These are phyloP conservation scores for Drosophila affinis DNA, from an alignment of 2,888 invertebrate species.

Conservation along the genomic window DNA sequence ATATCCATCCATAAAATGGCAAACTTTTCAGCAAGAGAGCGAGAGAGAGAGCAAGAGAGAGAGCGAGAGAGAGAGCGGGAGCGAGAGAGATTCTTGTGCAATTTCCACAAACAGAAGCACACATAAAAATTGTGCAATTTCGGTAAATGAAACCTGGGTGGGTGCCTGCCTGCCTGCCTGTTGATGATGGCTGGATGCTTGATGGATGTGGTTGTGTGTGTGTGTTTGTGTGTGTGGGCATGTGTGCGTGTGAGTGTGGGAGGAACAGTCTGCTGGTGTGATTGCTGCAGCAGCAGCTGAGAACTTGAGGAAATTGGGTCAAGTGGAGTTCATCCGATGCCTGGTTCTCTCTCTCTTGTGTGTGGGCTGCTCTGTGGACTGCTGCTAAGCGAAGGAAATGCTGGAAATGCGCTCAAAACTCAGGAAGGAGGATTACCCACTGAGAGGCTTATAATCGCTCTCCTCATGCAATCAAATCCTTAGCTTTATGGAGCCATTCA, in stretches of 20 bases:
- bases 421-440: conserved; percentile 13
- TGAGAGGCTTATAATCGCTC: conserved; percentile 14
- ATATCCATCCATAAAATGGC: conserved; percentile 31
- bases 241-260: conserved; percentile 21
- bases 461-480: conserved; percentile 1
- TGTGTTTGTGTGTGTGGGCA: neutral
- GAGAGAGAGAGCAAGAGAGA: neutral
- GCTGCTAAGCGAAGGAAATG: conserved; percentile 7
- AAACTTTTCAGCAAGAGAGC: neutral
- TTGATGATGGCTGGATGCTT: conserved; percentile 3
- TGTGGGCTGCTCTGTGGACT: conserved; percentile 16
- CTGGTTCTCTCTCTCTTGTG: conserved; percentile 1
- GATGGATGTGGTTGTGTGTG: conserved; percentile 4
- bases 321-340: conserved; percentile 38
- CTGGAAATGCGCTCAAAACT: conserved; percentile 4
- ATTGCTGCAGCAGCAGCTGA: conserved; percentile 1
- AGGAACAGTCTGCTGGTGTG: conserved; percentile 8
- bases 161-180: neutral
- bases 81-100: conserved; percentile 18
- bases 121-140: conserved; percentile 46
- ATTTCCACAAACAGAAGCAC: conserved; percentile 19
- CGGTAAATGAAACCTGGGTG: conserved; percentile 45
- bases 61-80: no score
- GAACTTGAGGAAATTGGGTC: conserved; percentile 44
- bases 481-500: neutral